Evolutionary conservation across 1,140 invertebrate genomes (phyloP).

Genomic region (Musca domestica): DNA sequence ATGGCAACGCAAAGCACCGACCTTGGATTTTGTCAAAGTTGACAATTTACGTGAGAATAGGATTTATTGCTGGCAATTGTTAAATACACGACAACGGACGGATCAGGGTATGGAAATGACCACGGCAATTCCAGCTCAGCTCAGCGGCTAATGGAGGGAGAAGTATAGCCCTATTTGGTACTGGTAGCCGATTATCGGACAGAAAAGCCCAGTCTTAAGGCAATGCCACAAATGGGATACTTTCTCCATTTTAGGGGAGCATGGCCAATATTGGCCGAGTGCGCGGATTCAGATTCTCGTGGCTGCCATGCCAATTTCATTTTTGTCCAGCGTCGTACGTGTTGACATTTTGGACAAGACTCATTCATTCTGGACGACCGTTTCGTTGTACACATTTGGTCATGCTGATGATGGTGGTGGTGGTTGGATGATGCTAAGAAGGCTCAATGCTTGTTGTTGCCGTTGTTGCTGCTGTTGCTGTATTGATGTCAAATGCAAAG

Average conservation of each 20-base stretch:
- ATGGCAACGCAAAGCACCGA: not conserved
- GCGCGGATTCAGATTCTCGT: not conserved
- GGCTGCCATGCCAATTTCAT: constrained; percentile 4
- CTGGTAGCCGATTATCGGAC: too few relatives aligned
- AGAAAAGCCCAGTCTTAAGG: too few relatives aligned
- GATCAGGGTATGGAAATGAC: constrained; percentile 15
- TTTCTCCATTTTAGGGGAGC: not conserved
- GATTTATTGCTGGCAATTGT: constrained; percentile 16
- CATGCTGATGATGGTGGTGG: not conserved
- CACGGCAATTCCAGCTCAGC: not conserved
- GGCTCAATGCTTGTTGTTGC: too few relatives aligned
- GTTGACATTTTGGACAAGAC: constrained; percentile 19
- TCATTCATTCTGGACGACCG: constrained; percentile 11
- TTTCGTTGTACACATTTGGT: constrained; percentile 14
- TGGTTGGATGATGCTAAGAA: not conserved
- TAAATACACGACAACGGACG: not conserved
- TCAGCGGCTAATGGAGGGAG: too few relatives aligned
- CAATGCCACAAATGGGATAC: not conserved
- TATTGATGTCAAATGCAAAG: too few relatives aligned
- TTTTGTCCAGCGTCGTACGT: constrained; percentile 4
- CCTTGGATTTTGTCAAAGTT: constrained; percentile 20
- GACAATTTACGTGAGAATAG: constrained; percentile 21
- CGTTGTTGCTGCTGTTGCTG: too few relatives aligned
- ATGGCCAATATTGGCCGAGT: not conserved
- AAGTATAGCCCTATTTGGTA: too few relatives aligned